Evolutionary conservation across 2,113 vertebrate species (phyloP).

Genomic region (Alosa alosa): DNA sequence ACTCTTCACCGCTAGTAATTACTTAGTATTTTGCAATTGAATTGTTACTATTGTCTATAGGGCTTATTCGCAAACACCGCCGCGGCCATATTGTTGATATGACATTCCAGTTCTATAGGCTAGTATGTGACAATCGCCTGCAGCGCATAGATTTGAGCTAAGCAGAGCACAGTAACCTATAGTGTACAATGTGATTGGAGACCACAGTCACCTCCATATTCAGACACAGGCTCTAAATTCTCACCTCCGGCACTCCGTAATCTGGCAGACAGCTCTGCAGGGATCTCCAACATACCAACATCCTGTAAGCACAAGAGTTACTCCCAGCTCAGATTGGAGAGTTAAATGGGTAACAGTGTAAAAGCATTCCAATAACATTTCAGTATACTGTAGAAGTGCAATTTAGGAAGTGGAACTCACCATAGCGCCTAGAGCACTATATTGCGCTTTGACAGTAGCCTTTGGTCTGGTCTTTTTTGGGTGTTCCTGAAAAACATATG

Average conservation of each 20-base stretch:
- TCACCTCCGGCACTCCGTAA: slow-evolving; percentile 76
- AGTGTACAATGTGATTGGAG: background rate
- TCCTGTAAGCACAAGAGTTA: slow-evolving; percentile 69
- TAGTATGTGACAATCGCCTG: too few relatives aligned
- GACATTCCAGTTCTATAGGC: too few relatives aligned
- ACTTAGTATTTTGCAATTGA: too few relatives aligned
- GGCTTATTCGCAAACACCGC: too few relatives aligned
- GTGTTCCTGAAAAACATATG: background rate
- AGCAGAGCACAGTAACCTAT: too few relatives aligned
- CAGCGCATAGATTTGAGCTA: too few relatives aligned
- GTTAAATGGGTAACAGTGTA: background rate
- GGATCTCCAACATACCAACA: slow-evolving; percentile 85
- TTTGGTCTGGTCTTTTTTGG: background rate
- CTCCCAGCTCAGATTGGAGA: background rate
- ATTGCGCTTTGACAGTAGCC: background rate
- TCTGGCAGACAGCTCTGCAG: slow-evolving; percentile 83
- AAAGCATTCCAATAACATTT: background rate
- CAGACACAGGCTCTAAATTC: slow-evolving; percentile 28
- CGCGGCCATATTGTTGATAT: too few relatives aligned
- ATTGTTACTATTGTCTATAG: background rate
- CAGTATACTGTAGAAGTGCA: background rate
- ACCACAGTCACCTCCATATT: background rate
- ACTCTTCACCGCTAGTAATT: too few relatives aligned
- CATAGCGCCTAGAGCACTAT: background rate
- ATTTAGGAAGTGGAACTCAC: background rate